phyloP scores from a whole-genome alignment of 53 echinoderm and acorn worm genomes.

The Echinarachnius parma region DNA sequence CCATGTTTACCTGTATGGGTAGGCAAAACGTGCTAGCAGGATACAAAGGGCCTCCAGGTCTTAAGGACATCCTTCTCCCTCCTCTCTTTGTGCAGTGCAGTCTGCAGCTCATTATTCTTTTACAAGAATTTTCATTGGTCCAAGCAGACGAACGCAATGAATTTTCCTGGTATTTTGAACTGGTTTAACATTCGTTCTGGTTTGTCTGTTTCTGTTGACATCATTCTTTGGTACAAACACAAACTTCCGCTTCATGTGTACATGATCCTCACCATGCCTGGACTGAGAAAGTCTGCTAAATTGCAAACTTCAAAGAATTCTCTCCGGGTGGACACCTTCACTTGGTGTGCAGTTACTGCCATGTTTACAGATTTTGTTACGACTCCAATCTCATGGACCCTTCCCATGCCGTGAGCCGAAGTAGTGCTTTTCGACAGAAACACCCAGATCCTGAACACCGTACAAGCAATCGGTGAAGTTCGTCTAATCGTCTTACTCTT shows the following conservation, averaged over 20 bases:
- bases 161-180: constrained; percentile 17
- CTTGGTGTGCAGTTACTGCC: constrained; percentile 37
- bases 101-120: too few relatives aligned
- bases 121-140: neutral
- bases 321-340: constrained; percentile 5
- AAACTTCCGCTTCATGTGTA: constrained; percentile 42
- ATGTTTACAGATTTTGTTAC: constrained; percentile 45
- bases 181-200: constrained; percentile 13
- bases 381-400: constrained; percentile 59
- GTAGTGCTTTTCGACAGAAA: constrained; percentile 52
- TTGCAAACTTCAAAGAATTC: constrained; percentile 28
- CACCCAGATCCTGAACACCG: constrained; percentile 15
- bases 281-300: constrained; percentile 12
- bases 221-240: constrained; percentile 16
- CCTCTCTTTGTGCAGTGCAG: too few relatives aligned
- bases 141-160: constrained; percentile 15
- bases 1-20: too few relatives aligned
- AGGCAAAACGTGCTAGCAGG: too few relatives aligned
- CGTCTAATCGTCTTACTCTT: constrained; percentile 47
- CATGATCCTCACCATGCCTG: constrained; percentile 1
- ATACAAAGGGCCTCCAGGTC: too few relatives aligned
- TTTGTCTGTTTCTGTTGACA: constrained; percentile 23
- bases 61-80: too few relatives aligned
- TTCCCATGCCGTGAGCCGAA: constrained; percentile 63
- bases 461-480: constrained; percentile 48